Evolutionary conservation across 2,888 invertebrate species (phyloP).

Genomic region (Pseudeuparius sepicola): DNA sequence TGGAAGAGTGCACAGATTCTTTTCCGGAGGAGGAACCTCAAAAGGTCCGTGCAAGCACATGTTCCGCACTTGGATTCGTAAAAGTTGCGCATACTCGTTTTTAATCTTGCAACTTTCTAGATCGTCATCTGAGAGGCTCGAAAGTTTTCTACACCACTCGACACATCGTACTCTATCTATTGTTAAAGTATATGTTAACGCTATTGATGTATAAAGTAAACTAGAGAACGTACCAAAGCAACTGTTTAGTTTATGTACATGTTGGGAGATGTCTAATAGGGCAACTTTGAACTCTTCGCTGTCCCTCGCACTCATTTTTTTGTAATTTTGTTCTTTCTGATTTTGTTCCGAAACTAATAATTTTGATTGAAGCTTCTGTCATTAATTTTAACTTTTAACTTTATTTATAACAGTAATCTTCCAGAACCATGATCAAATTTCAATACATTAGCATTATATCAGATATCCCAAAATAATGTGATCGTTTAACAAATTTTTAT

Average conservation of each 20-base stretch:
- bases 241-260: constrained; percentile 33
- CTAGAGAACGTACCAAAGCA: constrained; percentile 32
- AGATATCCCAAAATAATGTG: too few relatives aligned
- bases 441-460: too few relatives aligned
- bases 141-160: constrained; percentile 44
- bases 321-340: too few relatives aligned
- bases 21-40: constrained; percentile 39
- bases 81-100: constrained; percentile 44
- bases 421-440: too few relatives aligned
- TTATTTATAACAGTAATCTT: too few relatives aligned
- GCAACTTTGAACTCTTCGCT: constrained; percentile 37
- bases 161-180: constrained; percentile 44
- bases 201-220: neutral
- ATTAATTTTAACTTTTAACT: too few relatives aligned
- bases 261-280: constrained; percentile 34
- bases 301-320: constrained; percentile 36
- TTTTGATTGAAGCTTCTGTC: too few relatives aligned
- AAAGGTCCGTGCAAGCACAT: constrained; percentile 43
- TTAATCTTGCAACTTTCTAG: constrained; percentile 39
- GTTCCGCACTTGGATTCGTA: constrained; percentile 42
- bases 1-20: constrained; percentile 36
- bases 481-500: too few relatives aligned
- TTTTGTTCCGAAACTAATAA: too few relatives aligned
- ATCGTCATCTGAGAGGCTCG: constrained; percentile 38
- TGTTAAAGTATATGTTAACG: constrained; percentile 10